phyloP scores from a whole-genome alignment of 1,140 invertebrate genomes.

The Drosophila kohkoa region DNA sequence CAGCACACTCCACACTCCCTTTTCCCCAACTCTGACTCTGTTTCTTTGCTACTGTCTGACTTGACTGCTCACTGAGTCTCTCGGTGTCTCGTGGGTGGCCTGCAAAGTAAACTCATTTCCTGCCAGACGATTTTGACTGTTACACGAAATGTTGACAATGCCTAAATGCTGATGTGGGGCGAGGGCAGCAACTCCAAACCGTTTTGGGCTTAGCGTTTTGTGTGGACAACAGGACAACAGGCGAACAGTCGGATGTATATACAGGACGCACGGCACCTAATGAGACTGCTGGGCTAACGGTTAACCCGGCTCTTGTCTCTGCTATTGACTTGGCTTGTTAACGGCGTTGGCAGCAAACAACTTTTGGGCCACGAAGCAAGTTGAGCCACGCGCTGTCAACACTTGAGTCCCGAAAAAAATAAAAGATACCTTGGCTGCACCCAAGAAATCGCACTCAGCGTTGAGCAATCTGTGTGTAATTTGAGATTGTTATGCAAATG shows the following conservation, averaged over 20 bases:
- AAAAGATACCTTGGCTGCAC: background rate
- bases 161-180: slow-evolving; percentile 19
- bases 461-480: background rate
- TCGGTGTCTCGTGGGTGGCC: slow-evolving; percentile 23
- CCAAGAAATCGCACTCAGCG: background rate
- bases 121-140: slow-evolving; percentile 70
- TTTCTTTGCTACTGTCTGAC: background rate
- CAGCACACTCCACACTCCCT: slow-evolving; percentile 4
- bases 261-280: slow-evolving; percentile 42
- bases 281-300: slow-evolving; percentile 54
- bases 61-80: too few species aligned
- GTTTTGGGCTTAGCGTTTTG: slow-evolving; percentile 45
- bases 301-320: slow-evolving; percentile 23
- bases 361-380: background rate
- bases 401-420: slow-evolving; percentile 21
- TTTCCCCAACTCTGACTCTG: background rate
- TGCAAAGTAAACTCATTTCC: slow-evolving; percentile 78
- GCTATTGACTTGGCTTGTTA: slow-evolving; percentile 73
- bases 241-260: background rate
- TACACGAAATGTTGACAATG: slow-evolving; percentile 77
- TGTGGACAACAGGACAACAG: slow-evolving; percentile 20
- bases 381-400: slow-evolving; percentile 26
- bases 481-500: slow-evolving; percentile 1
- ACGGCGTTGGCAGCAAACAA: slow-evolving; percentile 39
- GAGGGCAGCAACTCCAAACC: background rate